Evolutionary conservation across 2,113 vertebrate genomes (phyloP).

Genomic region (Crotalus viridis): DNA sequence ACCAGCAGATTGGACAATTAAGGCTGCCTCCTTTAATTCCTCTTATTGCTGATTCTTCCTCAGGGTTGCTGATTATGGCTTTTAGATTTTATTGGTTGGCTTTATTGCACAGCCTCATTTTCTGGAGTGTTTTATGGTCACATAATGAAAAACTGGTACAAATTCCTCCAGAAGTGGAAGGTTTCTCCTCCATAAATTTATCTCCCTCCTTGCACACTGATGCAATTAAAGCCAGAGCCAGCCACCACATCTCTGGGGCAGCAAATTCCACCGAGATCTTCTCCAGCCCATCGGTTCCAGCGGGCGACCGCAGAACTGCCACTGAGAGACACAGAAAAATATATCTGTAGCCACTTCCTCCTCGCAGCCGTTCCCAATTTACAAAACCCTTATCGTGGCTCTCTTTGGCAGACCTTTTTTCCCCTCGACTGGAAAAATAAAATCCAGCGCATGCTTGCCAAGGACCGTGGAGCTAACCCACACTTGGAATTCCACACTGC

Average conservation of each 20-base stretch:
- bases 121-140: not conserved
- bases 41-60: not conserved
- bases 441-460: not conserved
- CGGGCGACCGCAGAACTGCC: not conserved
- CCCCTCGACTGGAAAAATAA: not conserved
- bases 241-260: not conserved
- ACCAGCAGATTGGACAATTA: not conserved
- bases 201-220: not conserved
- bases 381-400: not conserved
- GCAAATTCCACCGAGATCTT: not conserved
- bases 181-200: not conserved
- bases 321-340: not conserved
- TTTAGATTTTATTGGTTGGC: not conserved
- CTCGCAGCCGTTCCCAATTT: not conserved
- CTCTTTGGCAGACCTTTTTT: not conserved
- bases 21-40: not conserved
- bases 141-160: not conserved
- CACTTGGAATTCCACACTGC: not conserved
- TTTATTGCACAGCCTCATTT: not conserved
- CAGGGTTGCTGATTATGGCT: not conserved
- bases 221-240: not conserved
- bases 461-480: not conserved
- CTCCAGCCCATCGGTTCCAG: not conserved
- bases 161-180: not conserved
- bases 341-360: not conserved